Evolutionary conservation across 2,888 invertebrate genomes (phyloP).

Genomic region (Nemotelus pantherinus): DNA sequence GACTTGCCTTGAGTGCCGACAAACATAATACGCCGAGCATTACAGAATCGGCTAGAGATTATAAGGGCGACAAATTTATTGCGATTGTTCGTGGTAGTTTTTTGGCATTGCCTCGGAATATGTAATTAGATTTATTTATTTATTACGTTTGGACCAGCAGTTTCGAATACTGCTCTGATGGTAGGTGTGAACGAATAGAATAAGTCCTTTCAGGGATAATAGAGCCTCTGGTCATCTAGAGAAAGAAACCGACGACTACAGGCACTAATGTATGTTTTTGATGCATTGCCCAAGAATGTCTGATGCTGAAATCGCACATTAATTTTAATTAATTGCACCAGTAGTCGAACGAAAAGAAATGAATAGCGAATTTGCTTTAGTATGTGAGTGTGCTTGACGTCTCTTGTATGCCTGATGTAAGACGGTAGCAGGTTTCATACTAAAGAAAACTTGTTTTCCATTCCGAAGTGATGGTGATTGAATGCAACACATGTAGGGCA

Average conservation of each 20-base stretch:
- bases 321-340: constrained; percentile 27
- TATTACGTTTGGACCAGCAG: constrained; percentile 38
- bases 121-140: constrained; percentile 50
- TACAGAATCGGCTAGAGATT: constrained; percentile 39
- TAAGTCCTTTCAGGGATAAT: background rate
- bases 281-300: constrained; percentile 26
- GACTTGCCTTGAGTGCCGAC: background rate
- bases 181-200: constrained; percentile 2
- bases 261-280: constrained; percentile 24
- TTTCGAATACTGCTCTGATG: background rate
- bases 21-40: constrained; percentile 22
- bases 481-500: too few relatives aligned
- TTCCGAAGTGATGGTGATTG: too few relatives aligned
- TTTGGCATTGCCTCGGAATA: constrained; percentile 49
- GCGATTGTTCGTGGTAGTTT: constrained; percentile 51
- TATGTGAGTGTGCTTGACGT: too few relatives aligned
- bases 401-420: too few relatives aligned
- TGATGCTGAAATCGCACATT: constrained; percentile 41
- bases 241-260: background rate
- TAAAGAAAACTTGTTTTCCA: too few relatives aligned
- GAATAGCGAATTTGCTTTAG: too few relatives aligned
- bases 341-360: background rate
- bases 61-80: constrained; percentile 49
- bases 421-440: too few relatives aligned
- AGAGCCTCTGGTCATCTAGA: constrained; percentile 16